Conservation (phyloP, 1,140 invertebrate species). For the Micrasema longulum region DNA sequence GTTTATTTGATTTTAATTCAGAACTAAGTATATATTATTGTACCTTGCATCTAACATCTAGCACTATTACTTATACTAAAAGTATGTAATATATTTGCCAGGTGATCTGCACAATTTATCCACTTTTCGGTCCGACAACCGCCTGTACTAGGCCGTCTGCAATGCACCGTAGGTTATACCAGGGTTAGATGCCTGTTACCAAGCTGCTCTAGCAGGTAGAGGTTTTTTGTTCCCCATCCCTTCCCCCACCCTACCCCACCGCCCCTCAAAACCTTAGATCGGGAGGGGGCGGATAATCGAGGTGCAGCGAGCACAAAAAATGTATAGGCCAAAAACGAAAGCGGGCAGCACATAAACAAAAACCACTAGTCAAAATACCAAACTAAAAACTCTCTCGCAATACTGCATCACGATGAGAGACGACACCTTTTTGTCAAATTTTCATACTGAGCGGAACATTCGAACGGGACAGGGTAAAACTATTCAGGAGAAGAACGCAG, state of each 20-base stretch:
- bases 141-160: not conserved
- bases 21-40: no score
- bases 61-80: no score
- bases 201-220: constrained; percentile 24
- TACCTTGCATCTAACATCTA: no score
- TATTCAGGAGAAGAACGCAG: constrained; percentile 20
- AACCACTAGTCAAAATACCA: constrained; percentile 6
- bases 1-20: no score
- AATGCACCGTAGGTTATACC: not conserved
- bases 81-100: no score
- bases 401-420: not conserved
- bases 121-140: not conserved
- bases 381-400: not conserved
- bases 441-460: not conserved
- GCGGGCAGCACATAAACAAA: not conserved
- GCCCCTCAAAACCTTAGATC: not conserved
- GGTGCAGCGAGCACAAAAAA: constrained; percentile 34
- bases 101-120: not conserved
- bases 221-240: constrained; percentile 27
- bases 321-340: not conserved
- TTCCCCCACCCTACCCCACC: not conserved
- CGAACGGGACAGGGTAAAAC: not conserved
- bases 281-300: constrained; percentile 37
- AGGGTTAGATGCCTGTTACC: constrained; percentile 11
- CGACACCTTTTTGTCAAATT: not conserved